These are phyloP conservation scores for Protaetia brevitarsis DNA, from an alignment of 1,140 invertebrate genomes.

Conservation along the genomic window DNA sequence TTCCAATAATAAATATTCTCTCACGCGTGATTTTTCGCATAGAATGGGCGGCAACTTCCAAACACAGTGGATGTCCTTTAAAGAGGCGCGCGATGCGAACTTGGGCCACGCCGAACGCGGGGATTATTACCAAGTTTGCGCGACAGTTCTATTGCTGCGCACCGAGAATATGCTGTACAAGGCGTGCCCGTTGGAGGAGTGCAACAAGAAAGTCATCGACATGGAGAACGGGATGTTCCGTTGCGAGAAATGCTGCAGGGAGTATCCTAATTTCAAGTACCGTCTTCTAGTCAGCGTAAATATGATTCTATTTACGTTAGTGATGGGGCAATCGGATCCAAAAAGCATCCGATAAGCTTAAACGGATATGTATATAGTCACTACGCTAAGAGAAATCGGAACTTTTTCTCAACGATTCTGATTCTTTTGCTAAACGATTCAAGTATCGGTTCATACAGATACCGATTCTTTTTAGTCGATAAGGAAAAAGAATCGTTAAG, in stretches of 20 bases:
- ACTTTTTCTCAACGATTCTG: no score
- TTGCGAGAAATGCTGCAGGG: conserved; percentile 91
- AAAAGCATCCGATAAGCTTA: no score
- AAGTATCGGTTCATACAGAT: no score
- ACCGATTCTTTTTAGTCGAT: no score
- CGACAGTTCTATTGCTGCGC: conserved; percentile 64
- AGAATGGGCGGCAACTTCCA: conserved; percentile 50
- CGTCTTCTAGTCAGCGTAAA: conserved; percentile 77
- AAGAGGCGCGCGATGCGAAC: conserved; percentile 65
- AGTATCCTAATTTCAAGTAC: conserved; percentile 83
- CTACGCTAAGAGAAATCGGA: no score
- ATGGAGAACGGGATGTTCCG: conserved; percentile 81
- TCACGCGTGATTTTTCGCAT: conserved; percentile 2
- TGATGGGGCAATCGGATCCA: no score
- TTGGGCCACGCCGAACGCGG: conserved; percentile 66
- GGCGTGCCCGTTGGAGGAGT: conserved; percentile 79
- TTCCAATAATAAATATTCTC: neutral
- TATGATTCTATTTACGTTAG: no score
- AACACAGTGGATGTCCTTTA: conserved; percentile 66
- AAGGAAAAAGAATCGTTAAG: no score
- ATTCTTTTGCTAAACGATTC: no score
- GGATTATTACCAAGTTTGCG: conserved; percentile 75
- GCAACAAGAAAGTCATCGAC: conserved; percentile 93
- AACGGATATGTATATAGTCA: no score
- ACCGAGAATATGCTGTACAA: conserved; percentile 84